A percentile compares a stretch with the other conserved stretches of the same genome.
Conservation (phyloP, 2,888 invertebrate genomes). For the Agonopterix alstromeriana region DNA sequence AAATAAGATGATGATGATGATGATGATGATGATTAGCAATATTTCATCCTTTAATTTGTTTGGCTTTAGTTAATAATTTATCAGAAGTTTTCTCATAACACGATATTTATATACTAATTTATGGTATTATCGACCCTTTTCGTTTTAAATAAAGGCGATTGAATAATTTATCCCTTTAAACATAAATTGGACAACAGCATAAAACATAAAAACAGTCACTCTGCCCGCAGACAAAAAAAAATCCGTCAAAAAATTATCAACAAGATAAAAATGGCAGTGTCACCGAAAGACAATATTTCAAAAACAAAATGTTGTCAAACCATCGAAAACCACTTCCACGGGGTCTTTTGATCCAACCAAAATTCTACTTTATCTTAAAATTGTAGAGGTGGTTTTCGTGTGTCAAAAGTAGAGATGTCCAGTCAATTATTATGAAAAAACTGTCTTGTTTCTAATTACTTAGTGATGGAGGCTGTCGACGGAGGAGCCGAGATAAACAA, state of each 20-base stretch:
- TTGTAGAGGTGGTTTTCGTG: not conserved
- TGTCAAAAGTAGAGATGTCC: constrained; percentile 25
- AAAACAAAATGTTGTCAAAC: constrained; percentile 35
- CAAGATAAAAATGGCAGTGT: constrained; percentile 56
- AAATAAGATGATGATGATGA: too few relatives aligned
- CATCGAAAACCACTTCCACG: constrained; percentile 24
- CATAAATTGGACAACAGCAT: too few relatives aligned
- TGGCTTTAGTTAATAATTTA: too few relatives aligned
- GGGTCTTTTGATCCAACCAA: not conserved
- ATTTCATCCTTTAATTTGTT: too few relatives aligned
- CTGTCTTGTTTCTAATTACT: constrained; percentile 65
- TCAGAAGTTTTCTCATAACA: too few relatives aligned
- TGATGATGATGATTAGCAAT: too few relatives aligned
- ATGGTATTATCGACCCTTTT: too few relatives aligned
- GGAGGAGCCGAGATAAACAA: constrained; percentile 62
- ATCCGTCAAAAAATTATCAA: not conserved
- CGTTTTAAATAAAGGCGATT: too few relatives aligned
- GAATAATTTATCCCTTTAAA: too few relatives aligned
- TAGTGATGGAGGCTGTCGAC: constrained; percentile 44
- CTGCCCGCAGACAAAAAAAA: not conserved
- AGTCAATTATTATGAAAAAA: constrained; percentile 65
- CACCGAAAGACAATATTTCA: constrained; percentile 58
- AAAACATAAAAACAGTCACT: too few relatives aligned
- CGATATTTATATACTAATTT: too few relatives aligned
- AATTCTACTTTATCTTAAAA: not conserved